Conservation (phyloP, 64 coral and sea anemone species). For the Astreopora myriophthalma region DNA sequence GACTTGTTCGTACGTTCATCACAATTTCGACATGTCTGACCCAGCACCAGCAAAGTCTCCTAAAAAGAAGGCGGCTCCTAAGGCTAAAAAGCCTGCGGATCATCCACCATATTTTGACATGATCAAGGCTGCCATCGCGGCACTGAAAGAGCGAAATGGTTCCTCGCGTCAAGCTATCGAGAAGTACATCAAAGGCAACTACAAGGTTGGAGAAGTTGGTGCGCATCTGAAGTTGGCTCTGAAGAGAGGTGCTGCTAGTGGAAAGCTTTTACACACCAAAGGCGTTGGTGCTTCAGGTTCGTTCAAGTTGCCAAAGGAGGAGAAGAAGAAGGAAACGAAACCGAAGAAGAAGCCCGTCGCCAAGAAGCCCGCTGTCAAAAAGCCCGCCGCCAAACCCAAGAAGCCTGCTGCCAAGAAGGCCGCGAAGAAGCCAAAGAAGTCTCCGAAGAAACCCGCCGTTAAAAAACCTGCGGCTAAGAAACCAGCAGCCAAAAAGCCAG, state of each 20-base stretch:
- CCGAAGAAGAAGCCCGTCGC: background rate
- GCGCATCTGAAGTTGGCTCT: background rate
- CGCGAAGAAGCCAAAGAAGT: background rate
- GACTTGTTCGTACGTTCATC: background rate
- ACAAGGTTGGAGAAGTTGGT: background rate
- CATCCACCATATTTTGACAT: slow-evolving; percentile 17
- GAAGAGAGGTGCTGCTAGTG: background rate
- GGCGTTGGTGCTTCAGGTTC: slow-evolving; percentile 25
- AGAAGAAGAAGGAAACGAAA: background rate
- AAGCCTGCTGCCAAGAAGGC: background rate
- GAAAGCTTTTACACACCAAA: slow-evolving; percentile 2
- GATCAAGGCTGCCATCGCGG: slow-evolving; percentile 11
- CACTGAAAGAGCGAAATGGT: slow-evolving; percentile 22
- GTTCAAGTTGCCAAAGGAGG: slow-evolving; percentile 3
- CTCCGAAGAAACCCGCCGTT: background rate
- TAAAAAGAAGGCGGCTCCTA: background rate
- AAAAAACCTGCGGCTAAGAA: background rate
- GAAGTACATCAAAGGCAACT: slow-evolving; percentile 45
- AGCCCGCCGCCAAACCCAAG: background rate
- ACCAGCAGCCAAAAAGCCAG: background rate
- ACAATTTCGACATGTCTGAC: background rate
- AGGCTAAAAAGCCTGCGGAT: background rate
- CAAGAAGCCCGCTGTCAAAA: background rate
- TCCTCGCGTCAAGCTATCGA: slow-evolving; percentile 46
- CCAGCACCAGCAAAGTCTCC: background rate